A percentile compares a stretch with the other conserved stretches of the same genome.
phyloP scores from a whole-genome alignment of 2,797 vertebrate genomes.

The Liasis olivaceus region DNA sequence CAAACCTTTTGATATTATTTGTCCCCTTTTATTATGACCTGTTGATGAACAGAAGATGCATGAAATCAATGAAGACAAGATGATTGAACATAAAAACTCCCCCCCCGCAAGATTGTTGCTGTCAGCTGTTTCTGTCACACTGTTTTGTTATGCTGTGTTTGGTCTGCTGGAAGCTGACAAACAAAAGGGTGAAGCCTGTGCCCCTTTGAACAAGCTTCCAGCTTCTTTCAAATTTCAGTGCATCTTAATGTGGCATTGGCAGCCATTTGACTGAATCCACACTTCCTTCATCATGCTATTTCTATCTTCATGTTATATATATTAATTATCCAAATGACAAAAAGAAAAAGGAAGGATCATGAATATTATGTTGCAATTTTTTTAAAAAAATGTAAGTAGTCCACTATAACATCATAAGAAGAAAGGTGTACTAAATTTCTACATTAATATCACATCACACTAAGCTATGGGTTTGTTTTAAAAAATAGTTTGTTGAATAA shows the following conservation, averaged over 20 bases:
- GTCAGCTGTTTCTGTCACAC: background rate
- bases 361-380: background rate
- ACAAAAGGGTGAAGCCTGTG: background rate
- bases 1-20: background rate
- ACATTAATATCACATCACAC: background rate
- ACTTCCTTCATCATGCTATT: background rate
- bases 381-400: no score
- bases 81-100: background rate
- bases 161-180: background rate
- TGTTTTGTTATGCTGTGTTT: background rate
- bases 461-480: no score
- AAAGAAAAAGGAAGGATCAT: background rate
- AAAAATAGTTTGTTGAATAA: no score
- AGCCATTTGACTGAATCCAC: background rate
- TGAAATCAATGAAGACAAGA: background rate
- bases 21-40: background rate
- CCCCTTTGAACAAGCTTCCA: background rate
- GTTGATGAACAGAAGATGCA: background rate
- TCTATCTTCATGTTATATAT: background rate
- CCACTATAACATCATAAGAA: background rate
- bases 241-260: background rate
- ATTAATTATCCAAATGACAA: background rate
- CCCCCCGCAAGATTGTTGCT: background rate
- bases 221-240: background rate
- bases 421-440: constrained; percentile 1